A percentile compares a stretch with the other conserved stretches of the same genome.
phyloP scores from a whole-genome alignment of 1,140 invertebrate species.

The Drosophila fuyamai region DNA sequence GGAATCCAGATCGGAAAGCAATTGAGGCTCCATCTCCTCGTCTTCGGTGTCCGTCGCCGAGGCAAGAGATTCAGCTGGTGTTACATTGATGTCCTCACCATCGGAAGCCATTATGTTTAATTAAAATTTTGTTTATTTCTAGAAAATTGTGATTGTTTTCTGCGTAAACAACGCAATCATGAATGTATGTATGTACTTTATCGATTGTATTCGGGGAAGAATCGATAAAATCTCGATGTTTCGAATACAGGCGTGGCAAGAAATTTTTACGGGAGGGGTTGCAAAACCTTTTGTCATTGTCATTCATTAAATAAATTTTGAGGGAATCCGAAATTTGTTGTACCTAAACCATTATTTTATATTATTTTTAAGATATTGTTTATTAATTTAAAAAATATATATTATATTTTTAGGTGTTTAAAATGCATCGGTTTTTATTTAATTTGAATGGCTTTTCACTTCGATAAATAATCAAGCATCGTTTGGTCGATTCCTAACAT shows the following conservation, averaged over 20 bases:
- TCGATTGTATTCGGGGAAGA: not conserved
- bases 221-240: not conserved
- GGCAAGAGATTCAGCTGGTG: slow-evolving; percentile 47
- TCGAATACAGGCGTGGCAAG: not conserved
- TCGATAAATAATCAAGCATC: not conserved
- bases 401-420: too few relatives aligned
- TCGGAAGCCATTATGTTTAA: slow-evolving; percentile 58
- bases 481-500: not conserved
- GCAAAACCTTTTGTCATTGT: too few relatives aligned
- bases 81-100: slow-evolving; percentile 54
- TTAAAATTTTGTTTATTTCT: not conserved
- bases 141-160: not conserved
- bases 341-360: too few relatives aligned
- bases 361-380: too few relatives aligned
- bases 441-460: not conserved
- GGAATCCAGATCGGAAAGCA: slow-evolving; percentile 37
- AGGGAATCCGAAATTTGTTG: too few relatives aligned
- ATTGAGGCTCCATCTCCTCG: slow-evolving; percentile 22
- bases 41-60: slow-evolving; percentile 61
- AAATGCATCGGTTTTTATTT: too few relatives aligned
- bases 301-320: too few relatives aligned
- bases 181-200: slow-evolving; percentile 1
- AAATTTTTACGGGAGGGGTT: not conserved
- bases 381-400: too few relatives aligned
- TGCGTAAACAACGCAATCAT: not conserved